A percentile compares a stretch with the other conserved stretches of the same genome.
Conservation (phyloP, 2,797 vertebrate species). For the Tiaroga cobitis region DNA sequence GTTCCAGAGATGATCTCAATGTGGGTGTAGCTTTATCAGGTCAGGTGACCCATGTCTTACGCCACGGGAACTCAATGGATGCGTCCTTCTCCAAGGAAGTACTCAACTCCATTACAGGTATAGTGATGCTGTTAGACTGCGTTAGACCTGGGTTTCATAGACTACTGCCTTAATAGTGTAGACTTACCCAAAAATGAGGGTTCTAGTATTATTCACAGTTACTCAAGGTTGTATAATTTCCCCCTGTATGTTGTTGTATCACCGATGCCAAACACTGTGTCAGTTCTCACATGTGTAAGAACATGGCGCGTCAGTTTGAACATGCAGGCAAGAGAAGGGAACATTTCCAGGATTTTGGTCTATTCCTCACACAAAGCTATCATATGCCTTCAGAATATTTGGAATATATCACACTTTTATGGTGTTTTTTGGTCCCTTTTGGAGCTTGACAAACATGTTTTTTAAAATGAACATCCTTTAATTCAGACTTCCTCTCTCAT, state of each 20-base stretch:
- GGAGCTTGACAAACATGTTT: background rate
- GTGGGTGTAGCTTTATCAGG: constrained; percentile 82
- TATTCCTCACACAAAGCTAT: background rate
- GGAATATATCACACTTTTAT: background rate
- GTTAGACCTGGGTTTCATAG: constrained; percentile 1
- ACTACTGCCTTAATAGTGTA: background rate
- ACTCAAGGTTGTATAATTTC: background rate
- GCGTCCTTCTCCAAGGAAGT: constrained; percentile 98
- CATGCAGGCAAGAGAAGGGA: background rate
- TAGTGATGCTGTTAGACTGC: background rate
- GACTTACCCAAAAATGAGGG: background rate
- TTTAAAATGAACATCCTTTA: too few species aligned
- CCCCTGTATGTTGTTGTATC: background rate
- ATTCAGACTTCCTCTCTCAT: background rate
- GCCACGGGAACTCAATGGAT: constrained; percentile 93
- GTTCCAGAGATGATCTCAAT: constrained; percentile 94
- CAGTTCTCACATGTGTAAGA: background rate
- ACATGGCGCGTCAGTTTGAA: background rate
- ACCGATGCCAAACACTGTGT: background rate
- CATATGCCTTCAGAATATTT: background rate
- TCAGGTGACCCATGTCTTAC: constrained; percentile 79
- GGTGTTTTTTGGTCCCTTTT: background rate
- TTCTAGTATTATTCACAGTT: background rate
- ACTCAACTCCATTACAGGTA: constrained; percentile 98
- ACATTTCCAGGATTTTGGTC: background rate